Conservation (phyloP, 2,888 invertebrate species). For the Mellilla xanthometata region DNA sequence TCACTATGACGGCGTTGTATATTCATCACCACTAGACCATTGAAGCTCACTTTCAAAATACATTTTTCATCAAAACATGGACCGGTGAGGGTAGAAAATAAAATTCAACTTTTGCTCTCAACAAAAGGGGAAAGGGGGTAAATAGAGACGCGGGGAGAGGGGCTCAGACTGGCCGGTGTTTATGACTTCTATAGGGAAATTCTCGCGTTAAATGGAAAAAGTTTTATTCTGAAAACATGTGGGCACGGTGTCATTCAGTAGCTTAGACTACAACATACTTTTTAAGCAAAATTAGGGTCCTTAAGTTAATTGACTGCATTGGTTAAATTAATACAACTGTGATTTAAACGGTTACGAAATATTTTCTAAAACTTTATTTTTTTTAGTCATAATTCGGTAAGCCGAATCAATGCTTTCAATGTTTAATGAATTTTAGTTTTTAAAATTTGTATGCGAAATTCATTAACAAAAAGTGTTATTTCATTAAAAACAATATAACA, state of each 20-base stretch:
- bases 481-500: too few relatives aligned
- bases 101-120: conserved; percentile 58
- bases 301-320: conserved; percentile 6
- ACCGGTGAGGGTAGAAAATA: conserved; percentile 49
- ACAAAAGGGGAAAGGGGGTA: conserved; percentile 24
- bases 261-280: neutral
- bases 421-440: too few relatives aligned
- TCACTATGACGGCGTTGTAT: too few relatives aligned
- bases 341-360: too few relatives aligned
- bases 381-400: too few relatives aligned
- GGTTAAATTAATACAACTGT: too few relatives aligned
- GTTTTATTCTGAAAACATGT: conserved; percentile 69
- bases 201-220: conserved; percentile 74
- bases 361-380: too few relatives aligned
- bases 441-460: too few relatives aligned
- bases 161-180: conserved; percentile 53
- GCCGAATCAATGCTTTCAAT: too few relatives aligned
- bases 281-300: too few relatives aligned
- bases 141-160: conserved; percentile 28
- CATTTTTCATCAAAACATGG: conserved; percentile 50
- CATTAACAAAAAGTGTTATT: too few relatives aligned
- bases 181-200: conserved; percentile 82
- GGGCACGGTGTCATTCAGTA: conserved; percentile 3
- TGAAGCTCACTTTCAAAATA: conserved; percentile 40
- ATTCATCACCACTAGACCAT: neutral